Evolutionary conservation across 2,113 vertebrate genomes (phyloP).

Genomic region (Microtus ochrogaster): DNA sequence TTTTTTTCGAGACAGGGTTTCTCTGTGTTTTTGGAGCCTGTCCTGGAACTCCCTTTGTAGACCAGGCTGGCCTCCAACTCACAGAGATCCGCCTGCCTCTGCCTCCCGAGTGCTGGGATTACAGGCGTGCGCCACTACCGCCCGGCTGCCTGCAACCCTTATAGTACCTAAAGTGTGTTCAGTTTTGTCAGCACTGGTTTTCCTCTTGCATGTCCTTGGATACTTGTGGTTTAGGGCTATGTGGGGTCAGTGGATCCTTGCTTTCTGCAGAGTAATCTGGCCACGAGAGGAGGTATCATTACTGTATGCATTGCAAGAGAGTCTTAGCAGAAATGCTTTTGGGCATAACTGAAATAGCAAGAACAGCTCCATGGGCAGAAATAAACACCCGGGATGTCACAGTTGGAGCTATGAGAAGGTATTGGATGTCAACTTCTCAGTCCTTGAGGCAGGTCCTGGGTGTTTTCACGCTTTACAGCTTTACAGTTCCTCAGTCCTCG

Average conservation of each 20-base stretch:
- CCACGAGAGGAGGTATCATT: neutral
- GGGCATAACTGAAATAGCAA: neutral
- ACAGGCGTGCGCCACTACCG: too few species aligned
- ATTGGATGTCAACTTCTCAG: neutral
- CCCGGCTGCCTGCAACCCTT: too few species aligned
- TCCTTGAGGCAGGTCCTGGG: too few species aligned
- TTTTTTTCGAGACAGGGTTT: too few species aligned
- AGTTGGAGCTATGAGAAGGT: neutral
- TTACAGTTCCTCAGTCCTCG: too few species aligned
- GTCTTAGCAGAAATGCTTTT: constrained; percentile 10
- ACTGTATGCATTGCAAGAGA: neutral
- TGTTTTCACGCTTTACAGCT: too few species aligned
- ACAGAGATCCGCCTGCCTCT: too few species aligned
- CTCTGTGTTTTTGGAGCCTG: too few species aligned
- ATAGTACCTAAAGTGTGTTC: neutral
- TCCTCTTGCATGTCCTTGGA: constrained; percentile 24
- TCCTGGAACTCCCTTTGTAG: too few species aligned
- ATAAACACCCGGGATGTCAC: neutral
- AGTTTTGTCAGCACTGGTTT: neutral
- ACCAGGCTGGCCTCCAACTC: too few species aligned
- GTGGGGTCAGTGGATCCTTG: neutral
- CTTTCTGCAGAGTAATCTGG: constrained; percentile 46
- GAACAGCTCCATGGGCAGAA: neutral
- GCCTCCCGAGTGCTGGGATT: too few species aligned
- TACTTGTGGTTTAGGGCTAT: neutral